Conservation (phyloP, 1,140 invertebrate genomes). For the Danaus melanippus region DNA sequence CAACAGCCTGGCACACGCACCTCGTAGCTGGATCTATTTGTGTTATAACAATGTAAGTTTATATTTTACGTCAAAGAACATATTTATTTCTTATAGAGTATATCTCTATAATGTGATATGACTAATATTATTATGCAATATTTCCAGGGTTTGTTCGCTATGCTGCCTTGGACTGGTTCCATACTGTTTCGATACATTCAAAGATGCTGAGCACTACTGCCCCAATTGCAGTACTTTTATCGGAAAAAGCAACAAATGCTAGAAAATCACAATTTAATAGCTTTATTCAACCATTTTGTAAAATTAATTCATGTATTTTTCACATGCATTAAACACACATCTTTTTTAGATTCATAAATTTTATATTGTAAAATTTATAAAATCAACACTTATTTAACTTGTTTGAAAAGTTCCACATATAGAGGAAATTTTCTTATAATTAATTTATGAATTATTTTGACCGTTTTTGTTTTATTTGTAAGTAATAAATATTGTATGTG, state of each 20-base stretch:
- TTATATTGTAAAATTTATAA: neutral
- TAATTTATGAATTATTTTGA: too few relatives aligned
- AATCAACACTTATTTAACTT: slow-evolving; percentile 1
- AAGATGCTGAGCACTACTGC: slow-evolving; percentile 65
- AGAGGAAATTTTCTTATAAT: too few relatives aligned
- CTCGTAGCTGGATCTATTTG: slow-evolving; percentile 59
- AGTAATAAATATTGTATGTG: too few relatives aligned
- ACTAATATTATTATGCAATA: slow-evolving; percentile 7
- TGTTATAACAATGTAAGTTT: slow-evolving; percentile 59
- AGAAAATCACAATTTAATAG: slow-evolving; percentile 4
- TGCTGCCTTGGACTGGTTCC: slow-evolving; percentile 61
- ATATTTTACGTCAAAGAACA: neutral
- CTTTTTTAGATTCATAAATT: neutral
- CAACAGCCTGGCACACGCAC: slow-evolving; percentile 63
- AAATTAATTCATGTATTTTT: too few relatives aligned
- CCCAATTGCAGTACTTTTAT: slow-evolving; percentile 63
- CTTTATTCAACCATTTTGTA: too few relatives aligned
- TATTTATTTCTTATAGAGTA: neutral
- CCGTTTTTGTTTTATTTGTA: too few relatives aligned
- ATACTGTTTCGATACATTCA: slow-evolving; percentile 64
- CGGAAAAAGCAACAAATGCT: slow-evolving; percentile 59
- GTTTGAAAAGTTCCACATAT: too few relatives aligned
- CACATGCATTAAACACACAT: neutral
- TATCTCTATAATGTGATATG: slow-evolving; percentile 2
- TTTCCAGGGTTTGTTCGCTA: slow-evolving; percentile 57